Base-by-base conservation (phyloP, 2,888 invertebrate genomes). In the Sesia bembeciformis region DNA sequence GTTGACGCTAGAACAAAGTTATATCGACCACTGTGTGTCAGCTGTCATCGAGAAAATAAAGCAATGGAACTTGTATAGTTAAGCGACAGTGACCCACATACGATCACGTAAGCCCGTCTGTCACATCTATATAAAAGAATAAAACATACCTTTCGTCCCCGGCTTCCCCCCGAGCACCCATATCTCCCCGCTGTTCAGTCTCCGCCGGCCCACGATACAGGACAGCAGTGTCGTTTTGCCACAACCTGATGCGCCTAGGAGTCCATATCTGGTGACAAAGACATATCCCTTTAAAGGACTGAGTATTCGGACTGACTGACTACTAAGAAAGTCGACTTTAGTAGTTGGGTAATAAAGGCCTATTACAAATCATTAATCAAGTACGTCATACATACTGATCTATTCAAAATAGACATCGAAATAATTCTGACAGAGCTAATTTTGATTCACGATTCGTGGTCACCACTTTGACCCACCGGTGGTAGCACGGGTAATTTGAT, bases 211-310 rank as follows among this genome's bases (percentile, higher is more conserved):
- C 39, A 98, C 96, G 70, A 98, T 95, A 82, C 97, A 97, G 52
- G 97, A 95, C 4, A 98, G 91, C 7, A 98, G 89, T 0, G 98
- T 98, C 3, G 98, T 98, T 85, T 98, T 98, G n/a, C 97, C 97
- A 78, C 98, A 98, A 41, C 98, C 98, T 58, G 97, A 97, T 4
- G 98, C 97, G 39, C 98, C 98, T 40, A 98, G 90, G 5, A 98
- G 91, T 57, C 98, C 98, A 80, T 98, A 98, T 84, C 98, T 98
- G 88, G 7, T 78, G 76, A 60, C 60, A 61, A 56, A 63, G 51
- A 50, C 2, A 7, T 49, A 52, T 4, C 3, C 42, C 8, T 38
- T 51, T 49, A 49, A 40, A 39, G 42, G 42, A 42, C 42, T 42
- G 23, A 1, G 23, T 23, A 23, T 23, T 1, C 42, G 3, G 42